A percentile compares a stretch with the other conserved stretches of the same genome.
These are phyloP conservation scores for Machimus atricapillus DNA, from an alignment of 2,888 invertebrate species.

Conservation along the genomic window DNA sequence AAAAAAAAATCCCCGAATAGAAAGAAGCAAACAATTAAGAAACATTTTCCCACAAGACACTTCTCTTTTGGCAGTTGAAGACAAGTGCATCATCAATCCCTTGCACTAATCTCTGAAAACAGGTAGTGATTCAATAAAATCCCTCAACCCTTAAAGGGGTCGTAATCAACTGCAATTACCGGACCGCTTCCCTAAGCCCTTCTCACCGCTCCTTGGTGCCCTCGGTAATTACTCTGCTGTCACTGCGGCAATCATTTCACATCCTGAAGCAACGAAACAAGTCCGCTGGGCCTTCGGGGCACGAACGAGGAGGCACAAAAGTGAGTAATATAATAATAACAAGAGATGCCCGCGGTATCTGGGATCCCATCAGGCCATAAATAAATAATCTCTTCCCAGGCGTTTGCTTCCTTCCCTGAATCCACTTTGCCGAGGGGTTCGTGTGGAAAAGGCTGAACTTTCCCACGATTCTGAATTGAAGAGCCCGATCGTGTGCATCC, in stretches of 20 bases:
- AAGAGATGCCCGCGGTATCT: neutral
- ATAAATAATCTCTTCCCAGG: conserved; percentile 33
- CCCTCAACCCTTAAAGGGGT: conserved; percentile 14
- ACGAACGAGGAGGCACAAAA: neutral
- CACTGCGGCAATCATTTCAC: neutral
- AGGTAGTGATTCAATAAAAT: conserved; percentile 16
- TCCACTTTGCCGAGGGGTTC: neutral
- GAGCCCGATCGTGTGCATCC: neutral
- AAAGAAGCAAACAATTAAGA: neutral
- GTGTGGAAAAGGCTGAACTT: conserved; percentile 24
- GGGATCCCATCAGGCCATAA: conserved; percentile 23
- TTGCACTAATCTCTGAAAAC: neutral
- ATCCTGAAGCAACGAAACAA: neutral
- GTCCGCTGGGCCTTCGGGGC: neutral
- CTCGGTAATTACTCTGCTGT: neutral
- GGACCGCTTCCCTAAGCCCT: neutral
- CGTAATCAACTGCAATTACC: conserved; percentile 14
- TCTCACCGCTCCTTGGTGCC: neutral
- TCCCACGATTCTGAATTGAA: conserved; percentile 26
- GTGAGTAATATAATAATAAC: conserved; percentile 12
- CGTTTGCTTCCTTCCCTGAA: neutral
- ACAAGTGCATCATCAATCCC: neutral
- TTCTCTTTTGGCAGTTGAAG: neutral
- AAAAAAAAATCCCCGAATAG: neutral
- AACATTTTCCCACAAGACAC: neutral